These are phyloP conservation scores for Cinclus mexicanus DNA, from an alignment of 2,113 vertebrate genomes.

Conservation along the genomic window DNA sequence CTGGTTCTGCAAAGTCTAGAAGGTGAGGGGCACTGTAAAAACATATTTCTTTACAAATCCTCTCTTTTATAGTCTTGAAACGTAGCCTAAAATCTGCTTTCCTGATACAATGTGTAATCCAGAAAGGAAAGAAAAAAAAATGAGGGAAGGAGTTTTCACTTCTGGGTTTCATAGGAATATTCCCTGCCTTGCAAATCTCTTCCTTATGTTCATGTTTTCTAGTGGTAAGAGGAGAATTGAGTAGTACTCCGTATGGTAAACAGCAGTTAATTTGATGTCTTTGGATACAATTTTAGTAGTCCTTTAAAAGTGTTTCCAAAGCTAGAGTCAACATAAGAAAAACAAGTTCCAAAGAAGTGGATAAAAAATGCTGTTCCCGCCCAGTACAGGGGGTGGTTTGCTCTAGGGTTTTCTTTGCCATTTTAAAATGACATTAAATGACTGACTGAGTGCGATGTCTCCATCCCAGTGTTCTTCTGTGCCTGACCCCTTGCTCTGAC, in stretches of 20 bases:
- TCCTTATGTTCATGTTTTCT: conserved; percentile 40
- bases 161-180: not conserved
- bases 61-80: not conserved
- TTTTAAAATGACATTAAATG: not conserved
- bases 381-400: not conserved
- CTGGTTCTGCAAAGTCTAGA: not conserved
- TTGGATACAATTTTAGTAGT: not conserved
- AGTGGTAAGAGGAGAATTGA: conserved; percentile 1
- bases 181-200: conserved; percentile 18
- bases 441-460: not conserved
- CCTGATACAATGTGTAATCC: not conserved
- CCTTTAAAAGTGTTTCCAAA: not conserved
- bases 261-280: conserved; percentile 12
- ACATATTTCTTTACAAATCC: not conserved
- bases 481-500: not conserved
- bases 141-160: not conserved
- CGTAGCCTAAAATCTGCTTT: not conserved
- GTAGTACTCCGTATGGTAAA: conserved; percentile 56
- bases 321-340: not conserved
- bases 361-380: not conserved
- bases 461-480: not conserved
- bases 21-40: not conserved
- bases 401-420: not conserved
- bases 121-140: not conserved
- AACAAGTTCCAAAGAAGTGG: not conserved